Evolutionary conservation across 2,888 invertebrate species (phyloP), one percentile per base, ranked within the genome.

Genomic region (Hedychridium roseum): DNA sequence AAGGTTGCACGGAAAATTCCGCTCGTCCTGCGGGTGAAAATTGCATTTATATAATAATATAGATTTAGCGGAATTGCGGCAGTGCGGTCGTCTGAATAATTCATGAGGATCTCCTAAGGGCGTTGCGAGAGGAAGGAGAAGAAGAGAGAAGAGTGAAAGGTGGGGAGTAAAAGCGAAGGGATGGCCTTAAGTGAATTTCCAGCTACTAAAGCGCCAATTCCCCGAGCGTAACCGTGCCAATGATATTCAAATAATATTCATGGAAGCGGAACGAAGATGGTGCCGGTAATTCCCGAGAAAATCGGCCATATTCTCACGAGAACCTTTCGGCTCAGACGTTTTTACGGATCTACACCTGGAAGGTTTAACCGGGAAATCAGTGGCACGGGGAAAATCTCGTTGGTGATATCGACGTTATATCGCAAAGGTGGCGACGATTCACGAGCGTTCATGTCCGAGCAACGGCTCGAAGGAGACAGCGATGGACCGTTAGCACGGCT

Each of bases 401-500:
- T n/a, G n/a, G n/a, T n/a, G n/a, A n/a, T n/a, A n/a, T n/a, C n/a
- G n/a, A n/a, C n/a, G n/a, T n/a, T n/a, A n/a, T n/a, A n/a, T n/a
- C n/a, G n/a, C n/a, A n/a, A n/a, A n/a, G n/a, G n/a, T n/a, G n/a
- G n/a, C n/a, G n/a, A n/a, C n/a, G n/a, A n/a, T n/a, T n/a, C n/a
- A n/a, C n/a, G n/a, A n/a, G n/a, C n/a, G n/a, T n/a, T n/a, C n/a
- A n/a, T n/a, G n/a, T n/a, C n/a, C n/a, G n/a, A n/a, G n/a, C n/a
- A n/a, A n/a, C n/a, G n/a, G n/a, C n/a, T n/a, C n/a, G n/a, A n/a
- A n/a, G n/a, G n/a, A n/a, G n/a, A n/a, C n/a, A n/a, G n/a, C n/a
- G n/a, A n/a, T n/a, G n/a, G n/a, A n/a, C 73, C 73, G 73, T 73
- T 72, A 73, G 63, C 49, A 57, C 67, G 68, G 66, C 66, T 66